Evolutionary conservation across 53 echinoderm and acorn worm species (phyloP), one percentile per base, ranked within the genome.

Genomic region (Luidia sarsii): DNA sequence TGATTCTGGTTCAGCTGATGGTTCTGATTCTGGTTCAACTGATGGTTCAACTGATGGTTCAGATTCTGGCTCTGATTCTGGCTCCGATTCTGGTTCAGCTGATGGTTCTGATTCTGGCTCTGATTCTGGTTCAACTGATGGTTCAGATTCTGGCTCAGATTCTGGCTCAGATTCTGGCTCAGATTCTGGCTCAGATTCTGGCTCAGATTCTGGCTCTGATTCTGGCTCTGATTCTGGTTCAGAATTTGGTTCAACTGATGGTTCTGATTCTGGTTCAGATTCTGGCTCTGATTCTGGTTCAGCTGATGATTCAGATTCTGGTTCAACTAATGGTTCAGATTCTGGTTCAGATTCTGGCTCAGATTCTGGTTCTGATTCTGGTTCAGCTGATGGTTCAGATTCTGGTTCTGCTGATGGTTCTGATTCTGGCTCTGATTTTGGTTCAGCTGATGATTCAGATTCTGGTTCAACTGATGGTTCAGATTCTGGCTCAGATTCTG

Each of bases 11-110:
- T 82, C 82, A 0, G 33, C 32, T 0, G 45, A 45, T 4, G 82
- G 82, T 65, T 82, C 59, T 30, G 51, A 41, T 57, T 82, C 75
- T 1, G 65, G 49, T 13, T 75, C 85, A 0, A 45, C 66, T 2
- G 63, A 31, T 8, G 85, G 75, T 72, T 85, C 67, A 23, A 52
- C 36, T 75, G 75, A 65, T 0, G 85, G 66, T 32, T 65, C 75
- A 15, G 20, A 55, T 0, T 33, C 33, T 2, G 94, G 94, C 18
- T 91, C 90, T 32, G 94, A 88, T 70, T 91, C 94, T 1, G 94
- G 94, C 82, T 91, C 91, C 0, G 80, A 68, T 10, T 75, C 82
- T 1, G 84, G 81, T 65, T 82, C 89, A 6, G 87, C 57, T 53
- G 86, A 79, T 7, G 83, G 86, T 22, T 91, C 82, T 9, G 52